Conservation (phyloP, 2,888 invertebrate genomes). For the Rhodophaea formosa region DNA sequence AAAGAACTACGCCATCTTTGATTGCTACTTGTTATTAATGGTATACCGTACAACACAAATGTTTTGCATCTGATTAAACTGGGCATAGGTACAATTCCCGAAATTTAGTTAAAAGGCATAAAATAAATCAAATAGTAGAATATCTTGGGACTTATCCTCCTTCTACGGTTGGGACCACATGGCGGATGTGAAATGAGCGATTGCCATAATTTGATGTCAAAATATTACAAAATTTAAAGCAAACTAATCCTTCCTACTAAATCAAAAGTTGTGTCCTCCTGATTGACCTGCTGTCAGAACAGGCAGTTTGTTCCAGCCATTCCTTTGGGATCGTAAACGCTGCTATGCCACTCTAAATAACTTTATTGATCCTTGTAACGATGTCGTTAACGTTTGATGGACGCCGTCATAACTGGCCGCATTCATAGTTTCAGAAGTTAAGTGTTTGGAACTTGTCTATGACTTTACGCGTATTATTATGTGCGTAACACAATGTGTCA, state of each 20-base stretch:
- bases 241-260: background rate
- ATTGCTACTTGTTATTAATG: no score
- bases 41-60: no score
- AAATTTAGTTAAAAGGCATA: no score
- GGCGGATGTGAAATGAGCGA: no score
- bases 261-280: background rate
- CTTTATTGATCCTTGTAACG: constrained; percentile 29
- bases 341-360: constrained; percentile 26
- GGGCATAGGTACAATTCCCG: no score
- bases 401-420: constrained; percentile 26
- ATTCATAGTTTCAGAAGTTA: constrained; percentile 27
- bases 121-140: no score
- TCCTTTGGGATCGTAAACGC: constrained; percentile 22
- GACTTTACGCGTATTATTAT: background rate
- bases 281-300: background rate
- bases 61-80: no score
- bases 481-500: no score
- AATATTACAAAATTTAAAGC: background rate
- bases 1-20: no score
- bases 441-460: background rate
- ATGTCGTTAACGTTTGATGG: constrained; percentile 29
- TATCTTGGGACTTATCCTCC: no score
- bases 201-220: no score
- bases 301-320: background rate
- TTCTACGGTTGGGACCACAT: background rate